Percentiles rank a stretch among this genome's conserved stretches.
phyloP scores from a whole-genome alignment of 2,888 invertebrate genomes.

The Ethmia dodecea region DNA sequence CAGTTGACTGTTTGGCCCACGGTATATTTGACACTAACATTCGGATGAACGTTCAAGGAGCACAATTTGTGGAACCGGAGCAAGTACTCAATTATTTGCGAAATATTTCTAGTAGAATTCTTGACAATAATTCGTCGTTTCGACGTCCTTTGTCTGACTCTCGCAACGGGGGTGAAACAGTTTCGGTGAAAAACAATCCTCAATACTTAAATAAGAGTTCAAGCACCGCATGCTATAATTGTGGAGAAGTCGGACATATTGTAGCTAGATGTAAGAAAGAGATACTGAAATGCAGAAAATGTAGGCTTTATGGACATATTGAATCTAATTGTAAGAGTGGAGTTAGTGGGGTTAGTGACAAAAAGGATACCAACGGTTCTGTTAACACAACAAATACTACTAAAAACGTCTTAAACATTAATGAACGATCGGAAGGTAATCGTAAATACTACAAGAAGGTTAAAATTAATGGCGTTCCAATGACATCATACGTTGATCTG shows the following conservation, averaged over 20 bases:
- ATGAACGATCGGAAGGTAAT: not conserved
- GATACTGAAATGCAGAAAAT: not conserved
- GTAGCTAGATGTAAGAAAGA: slow-evolving; percentile 1
- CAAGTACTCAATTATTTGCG: too few relatives aligned
- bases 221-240: slow-evolving; percentile 3
- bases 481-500: not conserved
- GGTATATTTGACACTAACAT: too few relatives aligned
- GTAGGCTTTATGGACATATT: not conserved
- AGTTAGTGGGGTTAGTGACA: not conserved
- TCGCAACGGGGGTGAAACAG: too few relatives aligned
- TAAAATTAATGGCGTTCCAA: not conserved
- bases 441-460: not conserved
- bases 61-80: too few relatives aligned
- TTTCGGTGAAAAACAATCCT: too few relatives aligned
- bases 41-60: too few relatives aligned
- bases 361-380: not conserved
- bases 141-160: too few relatives aligned
- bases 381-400: not conserved
- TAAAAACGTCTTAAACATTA: not conserved
- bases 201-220: too few relatives aligned
- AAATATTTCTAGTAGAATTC: too few relatives aligned
- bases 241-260: not conserved
- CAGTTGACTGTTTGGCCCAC: too few relatives aligned
- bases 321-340: not conserved
- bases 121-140: too few relatives aligned